Conservation (phyloP, 2,113 vertebrate genomes). For the Planiliza haematocheilus region DNA sequence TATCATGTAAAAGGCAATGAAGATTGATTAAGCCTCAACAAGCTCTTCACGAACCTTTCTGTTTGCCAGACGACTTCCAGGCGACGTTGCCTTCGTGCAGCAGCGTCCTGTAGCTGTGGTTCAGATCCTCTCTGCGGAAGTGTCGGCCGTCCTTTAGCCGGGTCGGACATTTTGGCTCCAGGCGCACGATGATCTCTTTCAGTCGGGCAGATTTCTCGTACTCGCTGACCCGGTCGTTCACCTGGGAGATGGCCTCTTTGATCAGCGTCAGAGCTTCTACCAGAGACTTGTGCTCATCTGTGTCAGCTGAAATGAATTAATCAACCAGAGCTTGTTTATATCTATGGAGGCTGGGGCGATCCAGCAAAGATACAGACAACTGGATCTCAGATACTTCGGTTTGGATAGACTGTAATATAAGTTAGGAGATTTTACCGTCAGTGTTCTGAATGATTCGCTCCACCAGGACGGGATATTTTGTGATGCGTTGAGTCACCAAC, state of each 20-base stretch:
- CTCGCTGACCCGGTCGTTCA: conserved; percentile 87
- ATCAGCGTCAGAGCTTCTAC: conserved; percentile 86
- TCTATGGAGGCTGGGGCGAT: too few relatives aligned
- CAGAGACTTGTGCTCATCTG: conserved; percentile 86
- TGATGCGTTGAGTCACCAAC: conserved; percentile 95
- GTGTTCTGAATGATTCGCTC: conserved; percentile 93
- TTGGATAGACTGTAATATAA: background rate
- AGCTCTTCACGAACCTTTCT: conserved; percentile 87
- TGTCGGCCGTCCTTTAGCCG: conserved; percentile 85
- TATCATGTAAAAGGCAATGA: background rate
- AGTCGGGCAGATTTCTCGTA: conserved; percentile 86
- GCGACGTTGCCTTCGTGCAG: conserved; percentile 86
- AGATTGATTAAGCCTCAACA: background rate
- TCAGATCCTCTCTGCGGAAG: conserved; percentile 89
- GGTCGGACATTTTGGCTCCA: conserved; percentile 88
- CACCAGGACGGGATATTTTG: conserved; percentile 94
- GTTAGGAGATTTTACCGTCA: conserved; percentile 82
- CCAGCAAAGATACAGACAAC: too few relatives aligned
- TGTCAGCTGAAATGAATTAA: conserved; percentile 79
- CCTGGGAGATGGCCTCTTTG: conserved; percentile 87
- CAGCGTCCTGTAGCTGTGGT: conserved; percentile 75
- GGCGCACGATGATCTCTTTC: conserved; percentile 84
- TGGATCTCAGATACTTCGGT: too few relatives aligned
- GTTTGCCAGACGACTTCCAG: conserved; percentile 88
- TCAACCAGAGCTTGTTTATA: too few relatives aligned